Evolutionary conservation across 2,888 invertebrate genomes (phyloP).

Genomic region (Eristalis pertinax): DNA sequence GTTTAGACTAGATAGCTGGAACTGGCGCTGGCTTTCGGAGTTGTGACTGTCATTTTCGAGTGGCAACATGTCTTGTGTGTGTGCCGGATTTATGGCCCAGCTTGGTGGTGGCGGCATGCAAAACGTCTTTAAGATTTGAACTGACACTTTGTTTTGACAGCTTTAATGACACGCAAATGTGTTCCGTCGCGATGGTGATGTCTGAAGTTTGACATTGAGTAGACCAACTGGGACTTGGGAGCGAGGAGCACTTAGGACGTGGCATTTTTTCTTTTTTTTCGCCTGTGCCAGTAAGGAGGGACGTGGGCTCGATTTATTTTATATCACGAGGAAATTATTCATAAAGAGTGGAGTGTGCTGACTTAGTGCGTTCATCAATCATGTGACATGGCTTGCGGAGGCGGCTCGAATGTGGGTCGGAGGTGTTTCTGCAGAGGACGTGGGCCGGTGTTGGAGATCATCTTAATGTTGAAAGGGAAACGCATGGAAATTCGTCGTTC

Average conservation of each 20-base stretch:
- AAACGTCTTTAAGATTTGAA: not conserved
- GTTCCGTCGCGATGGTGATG: not conserved
- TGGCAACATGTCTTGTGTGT: constrained; percentile 23
- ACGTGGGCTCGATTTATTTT: no score
- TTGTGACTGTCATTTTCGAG: constrained; percentile 8
- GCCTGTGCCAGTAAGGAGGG: no score
- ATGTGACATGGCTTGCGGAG: no score
- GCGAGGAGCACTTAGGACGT: not conserved
- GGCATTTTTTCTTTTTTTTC: no score
- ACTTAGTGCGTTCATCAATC: no score
- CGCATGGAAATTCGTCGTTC: no score
- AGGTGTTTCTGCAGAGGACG: no score
- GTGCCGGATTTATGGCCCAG: constrained; percentile 41
- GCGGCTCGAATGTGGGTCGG: no score
- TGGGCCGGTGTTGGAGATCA: no score
- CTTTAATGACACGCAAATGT: constrained; percentile 12
- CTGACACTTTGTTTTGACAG: constrained; percentile 31
- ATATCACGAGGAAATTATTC: no score
- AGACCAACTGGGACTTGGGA: not conserved
- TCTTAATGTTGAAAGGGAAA: no score
- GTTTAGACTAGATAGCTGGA: constrained; percentile 17
- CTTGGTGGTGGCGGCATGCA: not conserved
- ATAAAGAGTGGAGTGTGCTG: no score
- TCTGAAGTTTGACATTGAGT: not conserved
- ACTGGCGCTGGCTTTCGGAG: not conserved